Conservation (phyloP, 2,888 invertebrate genomes). For the Adelphocoris suturalis region DNA sequence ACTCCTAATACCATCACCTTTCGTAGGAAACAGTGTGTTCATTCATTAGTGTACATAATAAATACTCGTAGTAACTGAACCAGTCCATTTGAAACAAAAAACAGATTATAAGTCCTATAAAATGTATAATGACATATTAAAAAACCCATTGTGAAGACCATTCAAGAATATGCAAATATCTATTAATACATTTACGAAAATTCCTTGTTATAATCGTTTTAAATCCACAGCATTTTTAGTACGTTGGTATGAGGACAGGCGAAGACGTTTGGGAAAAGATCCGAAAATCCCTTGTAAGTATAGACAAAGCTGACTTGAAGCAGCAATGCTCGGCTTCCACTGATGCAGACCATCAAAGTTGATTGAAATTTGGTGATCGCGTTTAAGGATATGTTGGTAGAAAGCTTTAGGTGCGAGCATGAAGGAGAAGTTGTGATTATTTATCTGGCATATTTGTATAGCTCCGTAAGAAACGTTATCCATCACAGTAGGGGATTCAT, state of each 20-base stretch:
- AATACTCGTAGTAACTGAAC: too few species aligned
- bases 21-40: too few species aligned
- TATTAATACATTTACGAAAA: too few species aligned
- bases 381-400: background rate
- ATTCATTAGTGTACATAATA: too few species aligned
- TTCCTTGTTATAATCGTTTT: slow-evolving; percentile 44
- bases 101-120: too few species aligned
- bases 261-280: slow-evolving; percentile 67
- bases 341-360: slow-evolving; percentile 68
- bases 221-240: slow-evolving; percentile 69
- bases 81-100: too few species aligned
- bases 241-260: slow-evolving; percentile 69
- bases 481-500: background rate
- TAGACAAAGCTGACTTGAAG: background rate
- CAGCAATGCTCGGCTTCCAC: slow-evolving; percentile 61
- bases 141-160: too few species aligned
- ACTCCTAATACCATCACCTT: too few species aligned
- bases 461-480: background rate
- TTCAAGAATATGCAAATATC: too few species aligned
- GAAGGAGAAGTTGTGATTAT: background rate
- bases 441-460: background rate
- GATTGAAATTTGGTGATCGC: slow-evolving; percentile 20
- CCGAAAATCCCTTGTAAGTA: slow-evolving; percentile 68
- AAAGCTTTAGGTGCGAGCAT: slow-evolving; percentile 24
- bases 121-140: too few species aligned